Evolutionary conservation across 2,113 vertebrate species (phyloP), one percentile per base, ranked within the genome.

Genomic region (Chiloscyllium plagiosum): DNA sequence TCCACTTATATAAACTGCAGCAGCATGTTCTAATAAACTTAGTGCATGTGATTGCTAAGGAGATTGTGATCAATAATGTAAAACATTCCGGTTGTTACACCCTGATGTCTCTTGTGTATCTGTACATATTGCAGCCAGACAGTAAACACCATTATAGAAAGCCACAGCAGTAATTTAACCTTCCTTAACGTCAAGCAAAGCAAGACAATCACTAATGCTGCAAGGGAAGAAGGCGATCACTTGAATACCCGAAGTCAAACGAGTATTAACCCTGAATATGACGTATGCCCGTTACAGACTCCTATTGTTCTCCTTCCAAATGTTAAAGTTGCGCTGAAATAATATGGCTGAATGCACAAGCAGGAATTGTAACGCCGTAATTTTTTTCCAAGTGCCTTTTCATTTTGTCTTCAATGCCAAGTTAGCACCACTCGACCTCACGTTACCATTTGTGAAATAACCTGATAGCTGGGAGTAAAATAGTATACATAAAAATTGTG

Each of bases 61-160:
- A n/a, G n/a, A n/a, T n/a, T n/a, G 66, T 68, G 47, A 72, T 95
- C 68, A 95, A 94, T 94, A 69, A 70, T 94, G 87, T 66, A 93
- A 93, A 66, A 66, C 61, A 33, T 93, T 93, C 89, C 61, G 89
- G 61, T 93, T 66, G 66, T 93, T 93, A 22, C 33, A 93, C 65
- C 26, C 52, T 90, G 15, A 83, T 83, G 87, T 90, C 61, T 93
- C 89, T 93, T 66, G 61, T 65, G 89, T 92, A 37, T 93, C 61
- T 20, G 22, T 65, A 66, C 19, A 66, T 37, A 68, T 22, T 93
- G 61, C 17, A 93, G 5, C 61, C 61, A 56, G 61, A 65, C 89
- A 95, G 69, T 42, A 50, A 72, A 72, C 94, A n/a, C 94, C 22
- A 72, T 72, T 70, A 72, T 52, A 50, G 42, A 29, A n/a, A 95